Evolutionary conservation across 2,113 vertebrate genomes (phyloP), one percentile per base, ranked within the genome.

Genomic region (Eira barbara): DNA sequence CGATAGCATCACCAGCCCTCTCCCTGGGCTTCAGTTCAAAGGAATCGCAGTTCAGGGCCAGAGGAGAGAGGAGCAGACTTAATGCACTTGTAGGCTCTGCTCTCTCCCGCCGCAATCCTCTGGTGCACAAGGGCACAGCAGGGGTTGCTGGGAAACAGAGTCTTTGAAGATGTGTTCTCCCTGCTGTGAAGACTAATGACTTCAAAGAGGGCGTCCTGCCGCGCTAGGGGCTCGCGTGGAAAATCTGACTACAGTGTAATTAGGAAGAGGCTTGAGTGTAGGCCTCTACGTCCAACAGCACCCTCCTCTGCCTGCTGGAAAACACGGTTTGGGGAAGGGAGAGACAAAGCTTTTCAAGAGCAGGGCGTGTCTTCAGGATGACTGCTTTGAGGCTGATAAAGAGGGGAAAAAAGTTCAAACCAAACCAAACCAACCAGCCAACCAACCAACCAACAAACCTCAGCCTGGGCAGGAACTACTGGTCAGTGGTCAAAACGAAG

Each of bases 101-200:
- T 61, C 61, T 31, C 45, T 29, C 25, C 1, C 0, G 0, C 42
- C 55, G 47, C 93, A 97, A 49, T 39, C 97, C 94, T 95, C 96
- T 0, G 1, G 91, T 42, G 3, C 82, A 73, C 93, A 73, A 96
- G 7, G 0, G 59, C 97, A 17, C 80, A 11, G 90, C 69, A 0
- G 79, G 95, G 93, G 27, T 67, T 98, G 14, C 97, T 2, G 14
- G 96, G 97, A 96, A 98, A 96, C 78, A 4, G 96, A 97, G 98
- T 89, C 97, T 98, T 98, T 98, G 98, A 98, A 98, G 98, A 81
- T 97, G 96, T 96, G 63, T 78, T 78, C 76, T 95, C 79, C 98
- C 97, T 1, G 47, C 98, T 98, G 98, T 36, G 98, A 98, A 97
- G 90, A 97, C 83, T 98, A 98, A 98, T 97, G 96, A 98, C 97